Conservation (phyloP, 2,888 invertebrate species). For the Synanthedon andrenaeformis region DNA sequence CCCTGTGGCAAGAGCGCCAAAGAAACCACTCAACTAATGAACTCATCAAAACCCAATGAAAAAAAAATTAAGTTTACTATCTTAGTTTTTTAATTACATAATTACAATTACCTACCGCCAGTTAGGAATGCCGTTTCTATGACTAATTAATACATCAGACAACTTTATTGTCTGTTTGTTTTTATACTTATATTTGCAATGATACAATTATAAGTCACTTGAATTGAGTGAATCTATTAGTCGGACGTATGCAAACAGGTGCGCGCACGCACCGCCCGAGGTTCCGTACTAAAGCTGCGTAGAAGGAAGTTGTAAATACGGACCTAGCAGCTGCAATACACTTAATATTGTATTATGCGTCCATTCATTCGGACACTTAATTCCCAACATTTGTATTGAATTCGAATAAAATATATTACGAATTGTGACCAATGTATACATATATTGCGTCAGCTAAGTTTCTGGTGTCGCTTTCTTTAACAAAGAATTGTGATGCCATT, state of each 20-base stretch:
- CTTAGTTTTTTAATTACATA: too few relatives aligned
- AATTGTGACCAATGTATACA: neutral
- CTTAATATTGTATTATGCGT: conserved; percentile 19
- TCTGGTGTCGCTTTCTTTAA: too few relatives aligned
- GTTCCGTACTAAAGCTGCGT: conserved; percentile 41
- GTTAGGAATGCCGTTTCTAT: too few relatives aligned
- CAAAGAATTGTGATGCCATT: too few relatives aligned
- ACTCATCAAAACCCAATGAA: too few relatives aligned
- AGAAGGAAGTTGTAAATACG: conserved; percentile 56
- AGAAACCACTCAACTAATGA: too few relatives aligned
- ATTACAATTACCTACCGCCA: too few relatives aligned
- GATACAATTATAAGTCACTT: conserved; percentile 45
- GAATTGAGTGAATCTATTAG: conserved; percentile 47
- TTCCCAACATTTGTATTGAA: conserved; percentile 40
- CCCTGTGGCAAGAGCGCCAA: too few relatives aligned
- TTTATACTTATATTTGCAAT: conserved; percentile 16
- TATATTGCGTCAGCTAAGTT: too few relatives aligned
- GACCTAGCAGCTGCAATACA: conserved; percentile 40
- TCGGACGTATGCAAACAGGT: conserved; percentile 50
- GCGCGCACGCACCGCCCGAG: conserved; percentile 25
- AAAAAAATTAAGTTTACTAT: too few relatives aligned
- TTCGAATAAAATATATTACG: conserved; percentile 8
- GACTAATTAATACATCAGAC: too few relatives aligned
- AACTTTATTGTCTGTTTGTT: neutral
- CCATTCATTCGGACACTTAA: conserved; percentile 26